Base-by-base conservation (phyloP, 1,140 invertebrate species). In the Papilio machaon region DNA sequence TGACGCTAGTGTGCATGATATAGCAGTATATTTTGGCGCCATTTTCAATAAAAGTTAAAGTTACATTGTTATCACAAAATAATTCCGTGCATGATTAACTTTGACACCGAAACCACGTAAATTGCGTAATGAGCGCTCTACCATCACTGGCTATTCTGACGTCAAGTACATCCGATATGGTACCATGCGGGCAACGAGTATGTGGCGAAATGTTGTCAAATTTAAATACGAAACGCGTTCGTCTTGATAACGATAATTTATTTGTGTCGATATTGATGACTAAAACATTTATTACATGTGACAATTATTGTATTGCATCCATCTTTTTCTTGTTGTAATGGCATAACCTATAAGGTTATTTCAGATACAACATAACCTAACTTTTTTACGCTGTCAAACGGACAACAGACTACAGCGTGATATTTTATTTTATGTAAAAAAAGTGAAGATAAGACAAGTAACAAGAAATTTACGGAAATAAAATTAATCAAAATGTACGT, bases 51-150 rank as follows among this genome's bases (percentile, higher is more conserved):
- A 64, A 19, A n/a, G 58, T 64, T 64, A 2, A 64, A 5, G 23
- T 9, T 75, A 75, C n/a, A 46, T 9, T 19, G 9, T 75, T 75
- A 75, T 75, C 73, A 9, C 7, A 7, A 23, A 73, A 82, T 83
- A 82, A 83, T 84, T 85, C 82, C 79, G 81, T 76, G 81, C 79
- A 80, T 83, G n/a, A 75, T 10, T 43, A 75, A 81, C 77, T 64
- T 10, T 64, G 84, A 83, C 77, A 80, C 80, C 82, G 80, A 85
- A 85, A 78, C 79, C 74, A 83, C 84, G 85, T 88, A 86, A 88
- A 88, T 87, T 87, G 84, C 84, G 83, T 86, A 89, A 88, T 88
- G 86, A 91, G 87, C 86, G 82, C 81, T 70, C 81, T 80, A 82
- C 79, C 67, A 49, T 80, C 49, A 74, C 84, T 74, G 78, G 83